Evolutionary conservation across 2,888 invertebrate species (phyloP).

Genomic region (Acanthosoma haemorrhoidale): DNA sequence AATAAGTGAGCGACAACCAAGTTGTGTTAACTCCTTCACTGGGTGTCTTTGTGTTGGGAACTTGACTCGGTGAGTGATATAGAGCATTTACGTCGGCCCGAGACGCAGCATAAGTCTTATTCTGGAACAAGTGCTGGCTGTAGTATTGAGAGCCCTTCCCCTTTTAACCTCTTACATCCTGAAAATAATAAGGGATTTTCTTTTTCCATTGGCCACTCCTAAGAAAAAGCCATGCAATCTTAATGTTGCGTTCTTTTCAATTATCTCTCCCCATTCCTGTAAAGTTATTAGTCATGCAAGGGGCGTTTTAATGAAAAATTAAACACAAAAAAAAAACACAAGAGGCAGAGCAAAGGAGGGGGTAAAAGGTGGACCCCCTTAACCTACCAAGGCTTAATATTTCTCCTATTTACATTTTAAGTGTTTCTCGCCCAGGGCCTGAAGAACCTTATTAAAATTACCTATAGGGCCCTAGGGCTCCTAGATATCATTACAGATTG

Average conservation of each 20-base stretch:
- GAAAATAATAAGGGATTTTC: background rate
- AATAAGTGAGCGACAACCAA: too few species aligned
- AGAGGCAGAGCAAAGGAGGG: background rate
- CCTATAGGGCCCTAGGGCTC: background rate
- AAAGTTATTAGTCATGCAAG: conserved; percentile 3
- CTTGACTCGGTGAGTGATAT: too few species aligned
- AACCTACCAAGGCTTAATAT: conserved; percentile 23
- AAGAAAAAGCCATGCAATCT: background rate
- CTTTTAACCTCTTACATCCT: too few species aligned
- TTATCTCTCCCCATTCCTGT: background rate
- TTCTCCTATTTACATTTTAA: conserved; percentile 16
- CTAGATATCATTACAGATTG: background rate
- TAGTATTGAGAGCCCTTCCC: too few species aligned
- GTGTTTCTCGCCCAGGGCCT: background rate
- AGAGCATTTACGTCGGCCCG: too few species aligned
- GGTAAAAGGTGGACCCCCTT: background rate
- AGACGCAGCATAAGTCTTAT: too few species aligned
- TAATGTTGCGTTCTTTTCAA: background rate
- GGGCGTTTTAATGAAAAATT: conserved; percentile 20
- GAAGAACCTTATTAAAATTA: background rate
- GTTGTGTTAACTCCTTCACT: too few species aligned
- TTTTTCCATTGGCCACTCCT: too few species aligned
- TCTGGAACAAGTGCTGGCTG: too few species aligned
- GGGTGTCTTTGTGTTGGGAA: too few species aligned
- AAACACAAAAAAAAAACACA: background rate